Evolutionary conservation across 2,888 invertebrate species (phyloP), one percentile per base, ranked within the genome.

Genomic region (Eumacrocentrus americanus): DNA sequence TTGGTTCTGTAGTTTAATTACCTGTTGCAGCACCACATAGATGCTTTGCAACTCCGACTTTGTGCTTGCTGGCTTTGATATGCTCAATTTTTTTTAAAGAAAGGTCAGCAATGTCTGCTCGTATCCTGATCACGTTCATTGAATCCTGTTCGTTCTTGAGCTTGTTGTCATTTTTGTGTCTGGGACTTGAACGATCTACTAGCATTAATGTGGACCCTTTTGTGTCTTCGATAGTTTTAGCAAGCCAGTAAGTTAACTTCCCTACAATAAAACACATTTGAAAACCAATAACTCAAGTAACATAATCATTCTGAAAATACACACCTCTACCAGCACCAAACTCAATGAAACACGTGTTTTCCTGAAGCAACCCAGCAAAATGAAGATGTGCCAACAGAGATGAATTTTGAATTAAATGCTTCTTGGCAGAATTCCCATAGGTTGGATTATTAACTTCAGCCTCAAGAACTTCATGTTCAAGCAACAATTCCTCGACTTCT

Each of bases 281-380:
- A 34, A 3, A 25, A 12, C 44, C 2, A 7, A 35, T 29, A 11
- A 12, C 5, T 44, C 11, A 12, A 6, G 1, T n/a, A 0, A 16
- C 23, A 11, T 16, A 1, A 23, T 2, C 7, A 44, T 48, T 35
- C n/a, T 12, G 40, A 57, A 61, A 56, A 40, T 16, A 22, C 22
- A 59, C 74, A 88, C 92, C 95, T 85, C 91, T 92, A n/a, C 95
- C 95, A 9, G 94, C 94, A 0, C 95, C 95, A 74, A 94, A 89
- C 79, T 95, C 95, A 60, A 95, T 86, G 70, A 87, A 94, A 79
- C 91, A 90, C 0, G 90, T 89, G 18, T 84, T 76, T 7, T 87
- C 82, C 9, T 71, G 74, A 0, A 91, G 80, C 38, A 94, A 82
- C 1, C 85, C 82, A 61, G 86, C 83, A 0, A 83, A 78, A 58